A percentile compares a stretch with the other conserved stretches of the same genome.
Evolutionary conservation across 2,113 vertebrate genomes (phyloP).

Genomic region (Dromaius novaehollandiae): DNA sequence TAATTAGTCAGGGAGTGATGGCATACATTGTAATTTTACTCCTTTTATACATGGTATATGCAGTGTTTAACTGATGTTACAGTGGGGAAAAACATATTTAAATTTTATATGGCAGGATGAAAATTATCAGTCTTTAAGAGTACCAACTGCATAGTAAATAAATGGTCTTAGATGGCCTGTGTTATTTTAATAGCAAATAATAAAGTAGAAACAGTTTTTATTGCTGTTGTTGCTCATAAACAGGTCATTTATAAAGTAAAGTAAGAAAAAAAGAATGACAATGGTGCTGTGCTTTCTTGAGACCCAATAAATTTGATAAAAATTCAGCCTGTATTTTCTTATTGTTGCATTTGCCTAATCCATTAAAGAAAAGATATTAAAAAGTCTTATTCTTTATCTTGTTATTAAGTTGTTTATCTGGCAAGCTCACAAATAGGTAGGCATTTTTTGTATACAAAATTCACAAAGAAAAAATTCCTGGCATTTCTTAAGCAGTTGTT

Average conservation of each 20-base stretch:
- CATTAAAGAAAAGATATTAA: background rate
- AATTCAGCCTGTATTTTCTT: background rate
- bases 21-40: background rate
- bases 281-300: background rate
- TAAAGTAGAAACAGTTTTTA: background rate
- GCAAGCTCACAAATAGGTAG: background rate
- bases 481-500: background rate
- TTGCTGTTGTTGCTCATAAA: background rate
- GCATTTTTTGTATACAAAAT: background rate
- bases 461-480: conserved; percentile 3
- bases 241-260: background rate
- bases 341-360: background rate
- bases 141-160: background rate
- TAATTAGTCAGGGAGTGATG: background rate
- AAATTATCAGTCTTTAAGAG: background rate
- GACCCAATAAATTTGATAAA: background rate
- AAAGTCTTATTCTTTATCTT: background rate
- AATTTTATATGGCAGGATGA: background rate
- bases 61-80: background rate
- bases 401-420: background rate
- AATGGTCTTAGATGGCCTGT: background rate
- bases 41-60: background rate
- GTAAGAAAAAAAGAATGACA: background rate
- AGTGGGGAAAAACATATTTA: background rate
- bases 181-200: background rate